Conservation (phyloP, 2,113 vertebrate species). For the Engystomops pustulosus region DNA sequence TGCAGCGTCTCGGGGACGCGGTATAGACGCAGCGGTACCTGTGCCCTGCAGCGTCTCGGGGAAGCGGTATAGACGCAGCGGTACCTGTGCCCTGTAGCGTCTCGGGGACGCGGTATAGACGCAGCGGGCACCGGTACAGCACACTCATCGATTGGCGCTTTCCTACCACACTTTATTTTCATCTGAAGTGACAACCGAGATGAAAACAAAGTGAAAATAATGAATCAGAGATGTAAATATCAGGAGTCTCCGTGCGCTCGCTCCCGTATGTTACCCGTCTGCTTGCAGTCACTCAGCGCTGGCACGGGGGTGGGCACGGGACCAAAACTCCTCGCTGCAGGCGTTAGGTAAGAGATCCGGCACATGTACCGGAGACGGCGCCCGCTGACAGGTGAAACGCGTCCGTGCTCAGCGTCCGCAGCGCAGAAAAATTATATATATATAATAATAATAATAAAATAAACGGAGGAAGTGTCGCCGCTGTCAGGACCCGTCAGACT, state of each 20-base stretch:
- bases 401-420: slow-evolving; percentile 45
- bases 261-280: slow-evolving; percentile 30
- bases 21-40: no score
- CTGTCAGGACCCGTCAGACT: slow-evolving; percentile 40
- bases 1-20: no score
- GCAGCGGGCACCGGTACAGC: not conserved
- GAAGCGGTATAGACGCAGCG: no score
- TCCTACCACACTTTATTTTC: slow-evolving; percentile 37
- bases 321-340: not conserved
- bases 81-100: not conserved
- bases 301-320: slow-evolving; percentile 10
- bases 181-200: slow-evolving; percentile 13
- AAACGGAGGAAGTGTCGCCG: slow-evolving; percentile 32
- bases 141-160: slow-evolving; percentile 11
- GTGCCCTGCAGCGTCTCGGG: no score
- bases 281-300: slow-evolving; percentile 24
- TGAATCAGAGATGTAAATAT: slow-evolving; percentile 39
- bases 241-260: slow-evolving; percentile 17
- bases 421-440: not conserved
- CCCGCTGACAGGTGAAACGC: slow-evolving; percentile 35
- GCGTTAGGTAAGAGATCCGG: slow-evolving; percentile 7
- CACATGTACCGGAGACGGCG: slow-evolving; percentile 41
- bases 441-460: slow-evolving; percentile 22
- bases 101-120: not conserved
- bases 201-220: slow-evolving; percentile 47